Base-by-base conservation (phyloP, 2,113 vertebrate genomes). In the Recurvirostra avosetta region DNA sequence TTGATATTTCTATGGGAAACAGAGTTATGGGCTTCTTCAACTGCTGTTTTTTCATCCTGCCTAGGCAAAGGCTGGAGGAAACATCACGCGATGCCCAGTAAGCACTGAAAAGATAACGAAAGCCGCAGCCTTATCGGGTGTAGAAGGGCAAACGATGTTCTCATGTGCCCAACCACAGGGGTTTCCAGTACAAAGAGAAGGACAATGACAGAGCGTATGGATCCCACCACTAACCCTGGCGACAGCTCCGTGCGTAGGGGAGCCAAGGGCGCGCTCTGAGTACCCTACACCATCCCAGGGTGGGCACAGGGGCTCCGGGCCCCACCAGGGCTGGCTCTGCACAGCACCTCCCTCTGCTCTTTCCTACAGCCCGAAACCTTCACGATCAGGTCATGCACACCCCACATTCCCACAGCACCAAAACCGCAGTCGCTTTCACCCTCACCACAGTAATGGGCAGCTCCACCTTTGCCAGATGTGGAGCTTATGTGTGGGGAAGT, bases 141-240 rank as follows among this genome's bases (percentile, higher is more conserved):
- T 5, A n/a, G 36, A 29, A 56, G 19, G 75, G 40, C 23, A 0
- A 1, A 13, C 11, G 52, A 38, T 3, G 52, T 14, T 45, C 74
- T 59, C 29, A 5, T 1, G 34, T 7, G 50, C 30, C 36, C 65
- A 32, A 20, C 21, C 58, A 15, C 80, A 6, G 7, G 43, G 12
- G n/a, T 38, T 43, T 30, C 47, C 79, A n/a, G 40, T 6, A 20
- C 50, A 21, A 23, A 23, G 27, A 30, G n/a, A 38, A 45, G 49
- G 49, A 50, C 49, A 12, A 11, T 1, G 6, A 21, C 27, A 3
- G 34, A 7, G 17, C 11, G 2, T 3, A 6, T 2, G 2, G 59
- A 21, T 15, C 30, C 43, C 32, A 21, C 22, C 86, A 8, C 32
- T 59, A 3, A 5, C 13, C 76, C 49, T 12, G 49, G 49, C 6